Percentiles rank a stretch among this genome's conserved stretches.
These are phyloP conservation scores for Proisotoma minuta DNA, from an alignment of 2,888 invertebrate species.

Conservation along the genomic window DNA sequence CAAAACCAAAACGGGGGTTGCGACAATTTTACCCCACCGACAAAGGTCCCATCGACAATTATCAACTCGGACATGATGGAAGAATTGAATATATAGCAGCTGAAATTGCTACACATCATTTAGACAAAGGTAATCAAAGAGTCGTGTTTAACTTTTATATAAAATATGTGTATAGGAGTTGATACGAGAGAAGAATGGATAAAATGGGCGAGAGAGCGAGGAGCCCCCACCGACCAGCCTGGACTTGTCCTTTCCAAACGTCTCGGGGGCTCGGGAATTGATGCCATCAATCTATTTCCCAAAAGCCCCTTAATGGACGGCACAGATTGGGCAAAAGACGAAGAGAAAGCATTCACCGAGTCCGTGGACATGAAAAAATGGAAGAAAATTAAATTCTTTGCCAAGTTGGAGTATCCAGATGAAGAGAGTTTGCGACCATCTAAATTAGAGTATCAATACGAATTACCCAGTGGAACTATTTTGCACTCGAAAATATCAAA, in stretches of 20 bases:
- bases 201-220: constrained; percentile 34
- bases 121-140: constrained; percentile 31
- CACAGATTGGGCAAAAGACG: constrained; percentile 29
- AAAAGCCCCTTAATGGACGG: constrained; percentile 21
- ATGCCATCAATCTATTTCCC: constrained; percentile 32
- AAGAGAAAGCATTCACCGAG: constrained; percentile 23
- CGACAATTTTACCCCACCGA: constrained; percentile 33
- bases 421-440: constrained; percentile 31
- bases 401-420: constrained; percentile 28
- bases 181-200: constrained; percentile 28
- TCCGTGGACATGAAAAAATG: constrained; percentile 34
- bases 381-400: constrained; percentile 31
- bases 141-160: not conserved
- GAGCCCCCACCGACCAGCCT: constrained; percentile 20
- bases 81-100: constrained; percentile 34
- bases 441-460: constrained; percentile 30
- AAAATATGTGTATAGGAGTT: constrained; percentile 19
- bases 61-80: constrained; percentile 32
- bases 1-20: constrained; percentile 26
- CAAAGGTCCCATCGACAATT: constrained; percentile 34
- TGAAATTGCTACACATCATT: constrained; percentile 30
- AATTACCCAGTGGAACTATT: constrained; percentile 31
- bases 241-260: constrained; percentile 30
- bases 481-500: constrained; percentile 31
- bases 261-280: constrained; percentile 35